Evolutionary conservation across 2,888 invertebrate species (phyloP), one percentile per base, ranked within the genome.

Genomic region (Helleia helle): DNA sequence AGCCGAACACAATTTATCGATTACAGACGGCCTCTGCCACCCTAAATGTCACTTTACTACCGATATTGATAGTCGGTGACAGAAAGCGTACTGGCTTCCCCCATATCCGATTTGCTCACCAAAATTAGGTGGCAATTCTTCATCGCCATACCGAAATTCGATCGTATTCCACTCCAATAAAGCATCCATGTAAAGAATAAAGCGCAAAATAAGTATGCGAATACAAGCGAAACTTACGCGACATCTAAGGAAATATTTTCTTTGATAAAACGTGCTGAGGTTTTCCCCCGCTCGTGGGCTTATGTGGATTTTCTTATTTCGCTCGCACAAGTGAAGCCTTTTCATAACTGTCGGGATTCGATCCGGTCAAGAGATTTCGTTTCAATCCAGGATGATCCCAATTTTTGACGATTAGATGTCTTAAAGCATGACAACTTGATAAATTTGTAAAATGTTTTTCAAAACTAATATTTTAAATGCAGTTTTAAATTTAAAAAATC

Each of bases 61-160:
- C 63, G 71, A 77, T 79, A 81, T 80, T 80, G 81, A 80, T 80
- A 80, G 80, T 66, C 72, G 75, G 65, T 72, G 80, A 80, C 80
- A 77, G 67, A 56, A 59, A 54, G 57, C 54, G 49, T 59, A 51
- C 60, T 64, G 70, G 68, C 69, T 54, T 66, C 68, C 75, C 75
- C 73, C 59, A 56, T 57, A 59, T 56, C 58, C 55, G 48, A 50
- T 51, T 50, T 47, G 46, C 55, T 40, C 38, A 50, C 47, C 50
- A 51, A 50, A 43, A 43, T 49, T 48, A 41, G 14, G 9, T 29
- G 26, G 36, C 24, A 12, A 15, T 27, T 22, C n/a, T 39, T 42
- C 40, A 5, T 9, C 12, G 36, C 15, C 46, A 12, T 41, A 22
- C 8, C 36, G 13, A 56, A 52, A 53, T 18, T 52, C 46, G 50